phyloP scores from a whole-genome alignment of 2,113 vertebrate species.

The Melanostigma gelatinosum region DNA sequence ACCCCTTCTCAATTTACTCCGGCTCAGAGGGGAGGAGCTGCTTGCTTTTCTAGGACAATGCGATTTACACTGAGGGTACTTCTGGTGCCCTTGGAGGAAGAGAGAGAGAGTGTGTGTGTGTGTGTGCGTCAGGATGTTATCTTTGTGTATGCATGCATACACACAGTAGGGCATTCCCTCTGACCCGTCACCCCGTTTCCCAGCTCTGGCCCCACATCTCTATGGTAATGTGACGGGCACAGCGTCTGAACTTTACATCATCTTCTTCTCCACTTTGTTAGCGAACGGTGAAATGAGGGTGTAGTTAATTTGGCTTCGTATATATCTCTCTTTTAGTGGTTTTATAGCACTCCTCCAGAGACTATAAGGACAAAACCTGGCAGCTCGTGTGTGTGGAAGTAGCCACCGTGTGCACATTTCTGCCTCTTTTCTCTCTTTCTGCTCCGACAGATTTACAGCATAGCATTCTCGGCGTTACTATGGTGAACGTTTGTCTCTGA shows the following conservation, averaged over 20 bases:
- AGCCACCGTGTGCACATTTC: slow-evolving; percentile 1
- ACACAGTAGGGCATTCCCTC: slow-evolving; percentile 38
- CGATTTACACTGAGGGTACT: slow-evolving; percentile 40
- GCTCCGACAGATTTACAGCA: slow-evolving; percentile 58
- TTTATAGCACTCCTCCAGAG: slow-evolving; percentile 1
- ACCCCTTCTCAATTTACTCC: slow-evolving; percentile 68
- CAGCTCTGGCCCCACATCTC: slow-evolving; percentile 42
- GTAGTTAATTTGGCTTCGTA: not conserved
- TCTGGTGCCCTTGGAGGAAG: slow-evolving; percentile 51
- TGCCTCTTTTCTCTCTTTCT: slow-evolving; percentile 24
- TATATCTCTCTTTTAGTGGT: not conserved
- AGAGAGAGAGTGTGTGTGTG: not conserved
- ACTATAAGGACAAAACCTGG: not conserved
- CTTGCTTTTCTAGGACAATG: slow-evolving; percentile 55
- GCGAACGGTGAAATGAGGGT: slow-evolving; percentile 1
- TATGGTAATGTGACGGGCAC: slow-evolving; percentile 42
- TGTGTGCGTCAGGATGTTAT: slow-evolving; percentile 28
- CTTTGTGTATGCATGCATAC: slow-evolving; percentile 47
- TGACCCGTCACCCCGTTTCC: slow-evolving; percentile 34
- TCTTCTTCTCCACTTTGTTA: slow-evolving; percentile 12
- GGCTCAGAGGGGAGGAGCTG: slow-evolving; percentile 62
- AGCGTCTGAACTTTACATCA: slow-evolving; percentile 23
- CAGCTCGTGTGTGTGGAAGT: not conserved
- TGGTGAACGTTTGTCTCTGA: slow-evolving; percentile 54
- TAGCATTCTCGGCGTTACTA: slow-evolving; percentile 54